phyloP scores from a whole-genome alignment of 2,113 vertebrate genomes.

The Isurus oxyrinchus region DNA sequence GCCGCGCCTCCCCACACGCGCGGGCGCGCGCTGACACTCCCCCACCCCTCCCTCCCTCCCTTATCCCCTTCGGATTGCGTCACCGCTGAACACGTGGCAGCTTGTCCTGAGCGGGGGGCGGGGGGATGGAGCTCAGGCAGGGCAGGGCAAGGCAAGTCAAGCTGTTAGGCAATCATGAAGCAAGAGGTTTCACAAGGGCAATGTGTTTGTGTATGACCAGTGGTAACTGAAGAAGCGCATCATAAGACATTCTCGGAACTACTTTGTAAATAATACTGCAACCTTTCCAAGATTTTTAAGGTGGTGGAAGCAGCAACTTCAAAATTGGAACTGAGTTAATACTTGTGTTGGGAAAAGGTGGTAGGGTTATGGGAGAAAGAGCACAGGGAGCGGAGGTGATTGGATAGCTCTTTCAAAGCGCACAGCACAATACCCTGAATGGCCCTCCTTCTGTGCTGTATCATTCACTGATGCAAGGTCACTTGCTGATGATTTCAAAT shows the following conservation, averaged over 20 bases:
- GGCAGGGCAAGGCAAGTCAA: not conserved
- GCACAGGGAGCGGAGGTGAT: not conserved
- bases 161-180: not conserved
- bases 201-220: not conserved
- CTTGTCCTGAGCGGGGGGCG: too few relatives aligned
- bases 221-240: not conserved
- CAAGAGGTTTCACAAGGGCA: too few relatives aligned
- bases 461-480: not conserved
- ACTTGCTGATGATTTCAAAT: not conserved
- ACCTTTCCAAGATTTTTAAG: not conserved
- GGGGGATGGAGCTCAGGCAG: not conserved
- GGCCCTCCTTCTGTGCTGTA: not conserved
- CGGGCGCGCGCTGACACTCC: conserved; percentile 44
- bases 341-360: too few relatives aligned
- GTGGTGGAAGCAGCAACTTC: not conserved
- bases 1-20: not conserved
- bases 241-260: not conserved
- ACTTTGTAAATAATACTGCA: not conserved
- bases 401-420: not conserved
- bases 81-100: conserved; percentile 3
- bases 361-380: too few relatives aligned
- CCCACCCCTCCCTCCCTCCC: too few relatives aligned
- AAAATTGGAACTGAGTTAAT: not conserved
- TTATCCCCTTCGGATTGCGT: not conserved
- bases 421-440: not conserved